Conservation (phyloP, 2,113 vertebrate species). For the Micromys minutus region DNA sequence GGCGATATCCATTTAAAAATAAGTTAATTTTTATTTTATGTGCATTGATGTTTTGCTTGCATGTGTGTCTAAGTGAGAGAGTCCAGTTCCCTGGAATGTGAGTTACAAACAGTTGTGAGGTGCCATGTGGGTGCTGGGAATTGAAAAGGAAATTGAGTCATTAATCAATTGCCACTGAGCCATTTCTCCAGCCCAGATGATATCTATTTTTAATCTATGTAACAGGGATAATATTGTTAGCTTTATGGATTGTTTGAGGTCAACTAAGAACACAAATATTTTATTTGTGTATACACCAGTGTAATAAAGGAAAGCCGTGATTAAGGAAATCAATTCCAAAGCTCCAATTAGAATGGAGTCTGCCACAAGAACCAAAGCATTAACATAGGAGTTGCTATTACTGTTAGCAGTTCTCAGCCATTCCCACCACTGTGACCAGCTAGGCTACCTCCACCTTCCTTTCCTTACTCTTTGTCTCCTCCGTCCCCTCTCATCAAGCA, state of each 20-base stretch:
- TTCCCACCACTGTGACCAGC: background rate
- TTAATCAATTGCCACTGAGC: background rate
- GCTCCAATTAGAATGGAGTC: slow-evolving; percentile 38
- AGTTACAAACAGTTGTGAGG: background rate
- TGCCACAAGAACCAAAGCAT: slow-evolving; percentile 46
- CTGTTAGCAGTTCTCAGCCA: background rate
- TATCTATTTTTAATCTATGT: slow-evolving; percentile 10
- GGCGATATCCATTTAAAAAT: background rate
- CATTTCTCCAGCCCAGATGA: background rate
- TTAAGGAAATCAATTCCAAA: slow-evolving; percentile 46
- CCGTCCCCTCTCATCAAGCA: background rate
- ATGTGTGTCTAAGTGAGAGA: background rate
- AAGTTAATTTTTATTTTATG: background rate
- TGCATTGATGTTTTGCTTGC: background rate
- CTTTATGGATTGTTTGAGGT: slow-evolving; percentile 49
- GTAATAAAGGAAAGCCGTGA: slow-evolving; percentile 33
- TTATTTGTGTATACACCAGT: background rate
- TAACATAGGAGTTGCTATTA: background rate
- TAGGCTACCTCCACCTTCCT: background rate
- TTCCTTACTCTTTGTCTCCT: background rate
- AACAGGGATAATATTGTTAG: background rate
- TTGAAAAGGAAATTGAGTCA: background rate
- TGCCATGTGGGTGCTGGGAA: background rate
- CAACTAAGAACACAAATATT: slow-evolving; percentile 12
- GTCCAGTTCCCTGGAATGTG: background rate